These are phyloP conservation scores for Oophaga sylvatica DNA, from an alignment of 2,797 vertebrate species.

Conservation along the genomic window DNA sequence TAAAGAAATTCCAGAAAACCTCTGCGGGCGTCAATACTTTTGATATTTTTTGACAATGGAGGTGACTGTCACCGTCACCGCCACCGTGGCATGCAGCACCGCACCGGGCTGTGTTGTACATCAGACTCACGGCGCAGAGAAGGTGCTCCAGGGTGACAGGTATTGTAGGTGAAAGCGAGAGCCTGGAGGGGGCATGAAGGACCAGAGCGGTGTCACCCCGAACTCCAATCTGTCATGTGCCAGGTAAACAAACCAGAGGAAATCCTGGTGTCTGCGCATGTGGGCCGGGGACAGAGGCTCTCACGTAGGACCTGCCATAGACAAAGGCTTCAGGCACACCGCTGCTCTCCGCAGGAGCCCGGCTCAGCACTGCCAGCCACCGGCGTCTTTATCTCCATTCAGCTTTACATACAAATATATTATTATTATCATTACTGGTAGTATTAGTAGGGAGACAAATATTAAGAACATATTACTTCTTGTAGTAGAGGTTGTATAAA, in stretches of 20 bases:
- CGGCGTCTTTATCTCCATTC: too few species aligned
- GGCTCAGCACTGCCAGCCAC: neutral
- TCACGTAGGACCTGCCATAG: neutral
- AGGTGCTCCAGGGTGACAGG: constrained; percentile 57
- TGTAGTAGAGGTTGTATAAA: neutral
- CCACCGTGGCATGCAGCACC: too few species aligned
- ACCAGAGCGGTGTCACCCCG: constrained; percentile 69
- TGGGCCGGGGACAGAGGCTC: constrained; percentile 43
- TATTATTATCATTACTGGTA: neutral
- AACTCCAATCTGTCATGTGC: constrained; percentile 73
- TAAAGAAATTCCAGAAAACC: neutral
- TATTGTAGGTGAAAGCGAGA: constrained; percentile 59
- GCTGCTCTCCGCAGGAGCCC: neutral
- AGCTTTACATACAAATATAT: neutral
- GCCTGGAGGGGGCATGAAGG: constrained; percentile 48
- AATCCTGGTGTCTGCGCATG: constrained; percentile 66
- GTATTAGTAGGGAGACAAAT: neutral
- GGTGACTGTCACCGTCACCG: neutral
- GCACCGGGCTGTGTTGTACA: neutral
- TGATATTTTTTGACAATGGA: neutral
- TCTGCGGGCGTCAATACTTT: neutral
- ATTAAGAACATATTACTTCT: neutral
- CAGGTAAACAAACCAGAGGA: constrained; percentile 77
- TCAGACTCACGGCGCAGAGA: constrained; percentile 24
- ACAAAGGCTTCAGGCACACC: constrained; percentile 3